These are phyloP conservation scores for Aphaenogaster rudis DNA, from an alignment of 1,140 invertebrate genomes.

Conservation along the genomic window DNA sequence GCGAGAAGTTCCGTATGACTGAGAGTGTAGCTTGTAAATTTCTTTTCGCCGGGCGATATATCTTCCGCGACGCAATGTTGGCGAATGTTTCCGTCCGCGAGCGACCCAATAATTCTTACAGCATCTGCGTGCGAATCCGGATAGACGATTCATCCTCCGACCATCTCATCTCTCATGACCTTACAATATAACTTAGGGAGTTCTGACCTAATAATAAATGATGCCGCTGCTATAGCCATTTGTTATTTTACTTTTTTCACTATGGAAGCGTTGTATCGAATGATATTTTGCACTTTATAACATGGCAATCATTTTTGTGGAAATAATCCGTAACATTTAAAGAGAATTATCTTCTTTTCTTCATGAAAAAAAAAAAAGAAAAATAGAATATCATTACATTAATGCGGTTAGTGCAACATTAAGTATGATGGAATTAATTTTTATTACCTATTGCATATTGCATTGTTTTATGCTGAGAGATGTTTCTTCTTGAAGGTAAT, in stretches of 20 bases:
- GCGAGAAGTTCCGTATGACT: constrained; percentile 44
- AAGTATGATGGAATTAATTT: background rate
- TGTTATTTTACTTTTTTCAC: background rate
- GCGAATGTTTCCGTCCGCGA: constrained; percentile 49
- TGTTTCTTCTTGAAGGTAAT: background rate
- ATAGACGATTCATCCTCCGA: constrained; percentile 12
- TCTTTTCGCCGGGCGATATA: constrained; percentile 46
- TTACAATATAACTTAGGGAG: background rate
- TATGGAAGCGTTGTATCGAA: background rate
- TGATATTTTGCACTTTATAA: background rate
- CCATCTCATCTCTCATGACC: background rate
- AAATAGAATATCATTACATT: background rate
- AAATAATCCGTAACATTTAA: background rate
- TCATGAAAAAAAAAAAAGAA: background rate
- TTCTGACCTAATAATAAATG: background rate
- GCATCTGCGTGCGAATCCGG: constrained; percentile 19
- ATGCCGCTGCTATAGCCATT: background rate
- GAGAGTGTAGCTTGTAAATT: constrained; percentile 65
- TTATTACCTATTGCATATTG: background rate
- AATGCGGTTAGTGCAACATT: background rate
- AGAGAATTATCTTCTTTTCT: background rate
- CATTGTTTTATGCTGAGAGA: background rate
- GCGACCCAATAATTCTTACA: constrained; percentile 51
- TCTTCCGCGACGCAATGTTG: constrained; percentile 28
- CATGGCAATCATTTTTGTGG: background rate